Conservation (phyloP, 2,888 invertebrate genomes). For the Tanytarsus gracilentus region DNA sequence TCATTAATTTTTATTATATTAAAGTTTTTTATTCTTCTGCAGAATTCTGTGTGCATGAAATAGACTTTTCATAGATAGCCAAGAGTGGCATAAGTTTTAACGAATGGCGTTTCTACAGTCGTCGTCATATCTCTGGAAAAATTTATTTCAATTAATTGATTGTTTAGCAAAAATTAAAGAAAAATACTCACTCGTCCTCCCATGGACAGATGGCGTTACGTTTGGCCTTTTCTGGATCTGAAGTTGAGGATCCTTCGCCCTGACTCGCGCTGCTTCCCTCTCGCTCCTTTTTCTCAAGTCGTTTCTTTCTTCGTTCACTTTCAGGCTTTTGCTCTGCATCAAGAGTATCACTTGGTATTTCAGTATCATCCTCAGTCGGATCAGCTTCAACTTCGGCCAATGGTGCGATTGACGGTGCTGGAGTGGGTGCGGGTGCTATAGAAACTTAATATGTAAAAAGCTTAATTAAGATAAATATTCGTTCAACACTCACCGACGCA, state of each 20-base stretch:
- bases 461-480: neutral
- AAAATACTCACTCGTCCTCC: constrained; percentile 84
- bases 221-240: constrained; percentile 39
- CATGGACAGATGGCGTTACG: constrained; percentile 85
- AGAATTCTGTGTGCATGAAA: too few species aligned
- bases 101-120: constrained; percentile 81
- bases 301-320: constrained; percentile 36
- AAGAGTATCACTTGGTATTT: constrained; percentile 34
- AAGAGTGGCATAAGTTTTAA: constrained; percentile 88
- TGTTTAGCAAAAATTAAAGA: constrained; percentile 28
- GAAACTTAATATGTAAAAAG: neutral
- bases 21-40: too few species aligned
- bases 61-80: constrained; percentile 68
- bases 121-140: constrained; percentile 63
- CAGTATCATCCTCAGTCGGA: constrained; percentile 57
- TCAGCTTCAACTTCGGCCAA: constrained; percentile 61
- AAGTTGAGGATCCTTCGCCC: constrained; percentile 24
- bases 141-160: constrained; percentile 20
- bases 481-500: constrained; percentile 32
- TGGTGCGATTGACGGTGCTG: constrained; percentile 50
- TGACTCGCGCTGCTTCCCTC: constrained; percentile 34
- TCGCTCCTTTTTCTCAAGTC: constrained; percentile 37
- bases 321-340: constrained; percentile 33
- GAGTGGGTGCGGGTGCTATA: constrained; percentile 39
- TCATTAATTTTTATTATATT: too few species aligned